phyloP scores from a whole-genome alignment of 2,888 invertebrate species.

The Timema podura region DNA sequence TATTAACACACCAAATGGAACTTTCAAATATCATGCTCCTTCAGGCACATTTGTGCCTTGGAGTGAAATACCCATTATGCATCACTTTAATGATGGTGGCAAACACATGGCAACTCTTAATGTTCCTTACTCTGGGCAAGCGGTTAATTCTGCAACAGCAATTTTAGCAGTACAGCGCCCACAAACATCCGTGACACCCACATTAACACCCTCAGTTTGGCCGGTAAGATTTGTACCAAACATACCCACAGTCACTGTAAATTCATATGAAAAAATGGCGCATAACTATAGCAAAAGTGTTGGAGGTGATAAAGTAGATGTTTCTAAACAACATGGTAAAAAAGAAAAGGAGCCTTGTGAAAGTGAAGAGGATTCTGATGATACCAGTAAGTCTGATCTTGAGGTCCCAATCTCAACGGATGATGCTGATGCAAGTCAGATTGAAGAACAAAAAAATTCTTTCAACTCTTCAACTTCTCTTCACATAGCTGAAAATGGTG shows the following conservation, averaged over 20 bases:
- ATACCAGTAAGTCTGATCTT: constrained; percentile 23
- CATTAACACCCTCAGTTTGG: constrained; percentile 22
- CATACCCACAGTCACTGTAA: constrained; percentile 21
- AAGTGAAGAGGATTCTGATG: constrained; percentile 34
- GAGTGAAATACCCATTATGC: constrained; percentile 27
- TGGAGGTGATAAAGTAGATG: not conserved
- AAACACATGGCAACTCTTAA: constrained; percentile 21
- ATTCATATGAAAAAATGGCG: constrained; percentile 18
- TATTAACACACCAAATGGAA: constrained; percentile 15
- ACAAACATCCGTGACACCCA: constrained; percentile 8
- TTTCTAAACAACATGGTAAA: not conserved
- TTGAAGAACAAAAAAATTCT: too few relatives aligned
- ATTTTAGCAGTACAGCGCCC: constrained; percentile 23
- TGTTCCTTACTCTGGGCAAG: constrained; percentile 22
- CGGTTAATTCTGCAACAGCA: constrained; percentile 18
- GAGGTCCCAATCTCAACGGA: constrained; percentile 26
- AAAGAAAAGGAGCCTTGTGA: constrained; percentile 27
- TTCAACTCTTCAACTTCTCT: too few relatives aligned
- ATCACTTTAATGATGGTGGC: constrained; percentile 22
- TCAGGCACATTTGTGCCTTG: constrained; percentile 25
- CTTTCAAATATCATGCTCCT: constrained; percentile 19
- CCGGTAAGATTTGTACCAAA: constrained; percentile 26
- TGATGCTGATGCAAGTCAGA: constrained; percentile 13
- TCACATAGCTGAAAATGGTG: not conserved
- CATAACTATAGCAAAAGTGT: constrained; percentile 22